Evolutionary conservation across 2,888 invertebrate genomes (phyloP).

Genomic region (Troides aeacus): DNA sequence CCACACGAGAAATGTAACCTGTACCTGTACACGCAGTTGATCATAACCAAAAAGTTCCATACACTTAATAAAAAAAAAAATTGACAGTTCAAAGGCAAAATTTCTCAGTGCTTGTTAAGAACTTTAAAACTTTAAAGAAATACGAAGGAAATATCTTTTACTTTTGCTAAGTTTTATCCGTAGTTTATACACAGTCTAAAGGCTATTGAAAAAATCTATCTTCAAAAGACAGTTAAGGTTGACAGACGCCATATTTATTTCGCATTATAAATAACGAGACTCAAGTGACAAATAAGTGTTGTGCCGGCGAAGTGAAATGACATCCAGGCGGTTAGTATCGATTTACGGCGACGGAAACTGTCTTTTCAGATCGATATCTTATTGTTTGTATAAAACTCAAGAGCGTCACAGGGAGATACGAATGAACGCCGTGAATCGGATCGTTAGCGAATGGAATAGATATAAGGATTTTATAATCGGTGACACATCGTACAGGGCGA

Average conservation of each 20-base stretch:
- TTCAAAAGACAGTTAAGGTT: conserved; percentile 23
- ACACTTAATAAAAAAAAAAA: conserved; percentile 15
- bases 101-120: conserved; percentile 10
- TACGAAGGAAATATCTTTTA: conserved; percentile 5
- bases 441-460: conserved; percentile 59
- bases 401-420: conserved; percentile 65
- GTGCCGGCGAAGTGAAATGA: conserved; percentile 42
- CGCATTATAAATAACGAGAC: conserved; percentile 4
- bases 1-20: background rate
- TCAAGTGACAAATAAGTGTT: conserved; percentile 9
- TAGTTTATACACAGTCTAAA: background rate
- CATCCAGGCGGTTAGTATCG: conserved; percentile 50
- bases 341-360: conserved; percentile 71
- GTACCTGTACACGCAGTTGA: too few species aligned
- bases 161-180: background rate
- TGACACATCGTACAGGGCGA: conserved; percentile 58
- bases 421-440: conserved; percentile 55
- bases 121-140: conserved; percentile 13
- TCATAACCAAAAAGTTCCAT: conserved; percentile 14
- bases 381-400: conserved; percentile 61
- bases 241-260: conserved; percentile 23
- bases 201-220: background rate
- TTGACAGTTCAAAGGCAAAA: conserved; percentile 17
- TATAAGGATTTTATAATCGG: conserved; percentile 71
- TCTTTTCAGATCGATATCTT: conserved; percentile 65